A percentile compares a stretch with the other conserved stretches of the same genome.
phyloP scores from a whole-genome alignment of 2,113 vertebrate species.

The Balaeniceps rex region DNA sequence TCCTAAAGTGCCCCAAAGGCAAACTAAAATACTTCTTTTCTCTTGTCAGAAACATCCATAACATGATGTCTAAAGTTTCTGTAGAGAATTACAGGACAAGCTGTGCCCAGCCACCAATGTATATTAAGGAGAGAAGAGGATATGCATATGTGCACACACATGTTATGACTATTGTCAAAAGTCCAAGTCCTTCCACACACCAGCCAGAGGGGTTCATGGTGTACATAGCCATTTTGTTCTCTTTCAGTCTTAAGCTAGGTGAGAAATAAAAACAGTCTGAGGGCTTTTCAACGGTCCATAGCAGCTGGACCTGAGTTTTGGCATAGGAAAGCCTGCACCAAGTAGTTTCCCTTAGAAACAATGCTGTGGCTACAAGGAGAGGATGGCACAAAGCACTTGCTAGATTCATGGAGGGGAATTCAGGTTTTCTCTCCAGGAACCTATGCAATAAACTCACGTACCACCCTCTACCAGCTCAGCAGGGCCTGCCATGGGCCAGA shows the following conservation, averaged over 20 bases:
- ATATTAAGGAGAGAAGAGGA: neutral
- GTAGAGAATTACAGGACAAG: neutral
- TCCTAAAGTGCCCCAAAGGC: neutral
- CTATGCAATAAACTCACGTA: neutral
- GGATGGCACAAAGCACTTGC: neutral
- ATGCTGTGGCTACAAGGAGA: neutral
- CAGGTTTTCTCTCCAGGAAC: neutral
- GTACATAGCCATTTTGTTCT: neutral
- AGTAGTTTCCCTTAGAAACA: slow-evolving; percentile 43
- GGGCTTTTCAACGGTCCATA: slow-evolving; percentile 6
- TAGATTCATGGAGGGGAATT: neutral
- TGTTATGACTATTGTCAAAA: neutral
- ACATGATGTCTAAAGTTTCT: neutral
- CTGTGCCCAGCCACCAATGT: neutral
- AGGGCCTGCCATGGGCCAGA: neutral
- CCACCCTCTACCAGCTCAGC: neutral
- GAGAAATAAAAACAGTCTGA: neutral
- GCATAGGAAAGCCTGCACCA: neutral
- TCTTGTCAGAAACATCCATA: neutral
- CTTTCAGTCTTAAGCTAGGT: neutral
- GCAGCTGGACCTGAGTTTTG: slow-evolving; percentile 41
- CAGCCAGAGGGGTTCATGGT: neutral
- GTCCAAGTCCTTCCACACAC: neutral
- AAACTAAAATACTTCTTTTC: neutral
- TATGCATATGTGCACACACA: neutral